These are phyloP conservation scores for Sakesphorus luctuosus DNA, from an alignment of 2,113 vertebrate genomes.

Conservation along the genomic window DNA sequence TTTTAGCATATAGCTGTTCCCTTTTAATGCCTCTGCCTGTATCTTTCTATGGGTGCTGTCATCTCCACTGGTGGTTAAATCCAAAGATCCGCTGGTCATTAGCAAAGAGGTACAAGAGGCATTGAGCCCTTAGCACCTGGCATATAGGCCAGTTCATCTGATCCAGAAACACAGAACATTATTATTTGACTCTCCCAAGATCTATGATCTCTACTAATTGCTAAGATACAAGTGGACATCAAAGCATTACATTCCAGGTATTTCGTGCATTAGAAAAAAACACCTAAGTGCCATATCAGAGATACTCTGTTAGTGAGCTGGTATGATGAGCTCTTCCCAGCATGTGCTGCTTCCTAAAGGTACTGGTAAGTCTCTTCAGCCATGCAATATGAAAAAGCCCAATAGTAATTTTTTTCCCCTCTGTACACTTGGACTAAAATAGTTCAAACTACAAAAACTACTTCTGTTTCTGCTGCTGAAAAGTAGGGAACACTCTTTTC, in stretches of 20 bases:
- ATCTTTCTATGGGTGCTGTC: background rate
- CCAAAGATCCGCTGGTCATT: background rate
- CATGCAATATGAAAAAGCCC: background rate
- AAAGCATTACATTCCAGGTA: background rate
- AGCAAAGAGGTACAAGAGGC: background rate
- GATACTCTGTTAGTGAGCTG: background rate
- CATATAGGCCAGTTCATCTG: background rate
- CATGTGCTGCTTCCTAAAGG: background rate
- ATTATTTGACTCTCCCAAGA: background rate
- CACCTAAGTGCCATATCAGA: background rate
- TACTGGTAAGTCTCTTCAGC: background rate
- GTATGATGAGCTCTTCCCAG: rapidly evolving
- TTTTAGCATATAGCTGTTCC: background rate
- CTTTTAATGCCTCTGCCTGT: background rate
- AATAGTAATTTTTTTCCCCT: background rate
- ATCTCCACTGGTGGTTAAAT: background rate
- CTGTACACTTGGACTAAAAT: rapidly evolving
- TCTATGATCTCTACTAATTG: background rate
- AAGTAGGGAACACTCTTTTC: background rate
- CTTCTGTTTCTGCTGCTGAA: background rate
- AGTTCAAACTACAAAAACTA: background rate
- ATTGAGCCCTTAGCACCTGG: background rate
- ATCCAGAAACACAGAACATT: background rate
- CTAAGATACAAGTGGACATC: background rate
- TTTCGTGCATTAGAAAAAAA: background rate